Conservation (phyloP, 1,140 invertebrate species). For the Calephelis nemesis region DNA sequence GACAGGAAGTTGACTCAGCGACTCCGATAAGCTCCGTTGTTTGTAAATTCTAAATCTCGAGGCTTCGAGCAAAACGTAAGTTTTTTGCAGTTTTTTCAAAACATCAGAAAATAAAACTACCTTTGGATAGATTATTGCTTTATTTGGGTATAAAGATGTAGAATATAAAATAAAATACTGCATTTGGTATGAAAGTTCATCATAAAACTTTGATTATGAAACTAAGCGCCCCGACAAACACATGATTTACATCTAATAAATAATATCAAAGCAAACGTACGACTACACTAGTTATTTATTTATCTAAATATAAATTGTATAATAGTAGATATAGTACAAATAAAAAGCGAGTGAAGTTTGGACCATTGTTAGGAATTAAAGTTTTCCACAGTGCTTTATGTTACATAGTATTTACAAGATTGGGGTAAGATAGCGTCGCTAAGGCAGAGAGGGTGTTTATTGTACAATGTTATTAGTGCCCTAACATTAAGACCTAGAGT, state of each 20-base stretch:
- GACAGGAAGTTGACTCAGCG: conserved; percentile 10
- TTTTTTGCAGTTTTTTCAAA: conserved; percentile 3
- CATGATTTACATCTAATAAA: conserved; percentile 72
- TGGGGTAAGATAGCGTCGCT: conserved; percentile 70
- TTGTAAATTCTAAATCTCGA: conserved; percentile 17
- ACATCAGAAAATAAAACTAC: conserved; percentile 22
- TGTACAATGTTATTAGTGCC: conserved; percentile 68
- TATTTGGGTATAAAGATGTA: conserved; percentile 78
- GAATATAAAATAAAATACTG: conserved; percentile 79
- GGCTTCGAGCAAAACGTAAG: not conserved
- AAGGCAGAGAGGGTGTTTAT: conserved; percentile 74
- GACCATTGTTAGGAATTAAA: conserved; percentile 77
- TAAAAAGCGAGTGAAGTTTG: conserved; percentile 77
- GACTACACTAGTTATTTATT: conserved; percentile 70
- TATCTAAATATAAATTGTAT: conserved; percentile 76
- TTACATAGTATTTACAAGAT: conserved; percentile 73
- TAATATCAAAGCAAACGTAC: conserved; percentile 72
- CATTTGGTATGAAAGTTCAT: conserved; percentile 73
- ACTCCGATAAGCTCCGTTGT: conserved; percentile 1
- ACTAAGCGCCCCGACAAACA: conserved; percentile 75
- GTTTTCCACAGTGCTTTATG: conserved; percentile 73
- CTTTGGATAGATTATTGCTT: conserved; percentile 65
- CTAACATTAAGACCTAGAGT: conserved; percentile 27
- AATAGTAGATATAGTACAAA: conserved; percentile 72
- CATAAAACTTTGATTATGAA: conserved; percentile 76